phyloP scores from a whole-genome alignment of 2,113 vertebrate genomes.

The Bufo bufo region DNA sequence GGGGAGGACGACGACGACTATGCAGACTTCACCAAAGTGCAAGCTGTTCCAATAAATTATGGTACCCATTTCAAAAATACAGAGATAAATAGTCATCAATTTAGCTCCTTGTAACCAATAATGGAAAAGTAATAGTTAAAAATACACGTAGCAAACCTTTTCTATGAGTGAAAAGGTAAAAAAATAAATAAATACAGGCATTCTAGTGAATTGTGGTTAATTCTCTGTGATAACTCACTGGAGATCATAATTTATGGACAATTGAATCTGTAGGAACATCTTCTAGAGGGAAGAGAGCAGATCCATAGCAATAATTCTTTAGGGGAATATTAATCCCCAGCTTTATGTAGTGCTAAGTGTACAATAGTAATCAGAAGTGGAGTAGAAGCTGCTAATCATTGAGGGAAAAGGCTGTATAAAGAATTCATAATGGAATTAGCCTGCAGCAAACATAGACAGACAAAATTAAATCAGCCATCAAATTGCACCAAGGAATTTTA shows the following conservation, averaged over 20 bases:
- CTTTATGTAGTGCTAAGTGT: constrained; percentile 99
- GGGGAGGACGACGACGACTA: too few species aligned
- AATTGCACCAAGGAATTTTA: constrained; percentile 99
- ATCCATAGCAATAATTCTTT: constrained; percentile 99
- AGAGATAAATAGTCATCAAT: background rate
- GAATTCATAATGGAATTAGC: constrained; percentile 99
- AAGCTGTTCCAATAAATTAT: background rate
- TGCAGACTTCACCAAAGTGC: too few species aligned
- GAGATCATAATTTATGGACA: constrained; percentile 99
- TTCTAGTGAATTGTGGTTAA: constrained; percentile 87
- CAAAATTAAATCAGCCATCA: constrained; percentile 99
- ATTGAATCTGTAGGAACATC: constrained; percentile 99
- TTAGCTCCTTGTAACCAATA: background rate
- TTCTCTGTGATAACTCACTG: constrained; percentile 95
- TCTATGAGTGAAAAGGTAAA: constrained; percentile 58
- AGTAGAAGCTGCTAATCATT: constrained; percentile 99
- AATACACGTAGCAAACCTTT: background rate
- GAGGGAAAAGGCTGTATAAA: constrained; percentile 99
- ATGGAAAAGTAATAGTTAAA: background rate
- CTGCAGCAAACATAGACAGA: constrained; percentile 92
- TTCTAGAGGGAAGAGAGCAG: constrained; percentile 92
- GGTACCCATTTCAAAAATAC: background rate
- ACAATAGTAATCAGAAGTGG: constrained; percentile 99
- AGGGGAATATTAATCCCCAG: constrained; percentile 99
- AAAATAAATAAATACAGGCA: constrained; percentile 73